Conservation (phyloP, 2,113 vertebrate genomes). For the Cynoglossus semilaevis region DNA sequence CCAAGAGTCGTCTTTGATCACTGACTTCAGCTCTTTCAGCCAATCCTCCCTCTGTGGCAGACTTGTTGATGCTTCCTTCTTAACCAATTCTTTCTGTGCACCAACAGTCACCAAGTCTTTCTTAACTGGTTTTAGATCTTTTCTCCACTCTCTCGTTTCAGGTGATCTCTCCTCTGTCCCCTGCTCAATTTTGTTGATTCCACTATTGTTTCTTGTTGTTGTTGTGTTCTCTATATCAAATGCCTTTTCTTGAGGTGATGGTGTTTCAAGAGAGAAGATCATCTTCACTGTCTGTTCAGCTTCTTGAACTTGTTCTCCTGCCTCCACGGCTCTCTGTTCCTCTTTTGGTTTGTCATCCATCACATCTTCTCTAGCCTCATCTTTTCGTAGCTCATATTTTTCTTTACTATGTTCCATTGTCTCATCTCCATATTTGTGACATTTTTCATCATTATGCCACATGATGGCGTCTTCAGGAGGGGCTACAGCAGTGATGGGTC, state of each 20-base stretch:
- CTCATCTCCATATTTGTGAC: not conserved
- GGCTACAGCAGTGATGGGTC: not conserved
- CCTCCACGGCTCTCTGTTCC: not conserved
- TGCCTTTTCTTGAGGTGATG: conserved; percentile 15
- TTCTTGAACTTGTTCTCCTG: conserved; percentile 42
- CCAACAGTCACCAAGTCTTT: conserved; percentile 35
- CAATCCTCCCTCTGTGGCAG: conserved; percentile 36
- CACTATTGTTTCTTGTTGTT: conserved; percentile 38
- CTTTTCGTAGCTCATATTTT: not conserved
- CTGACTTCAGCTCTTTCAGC: conserved; percentile 66
- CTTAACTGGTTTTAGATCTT: conserved; percentile 41
- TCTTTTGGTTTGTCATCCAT: not conserved
- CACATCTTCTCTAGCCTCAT: not conserved
- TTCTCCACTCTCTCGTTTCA: conserved; percentile 46
- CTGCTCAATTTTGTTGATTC: conserved; percentile 51
- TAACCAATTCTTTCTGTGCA: conserved; percentile 12
- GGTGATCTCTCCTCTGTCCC: not conserved
- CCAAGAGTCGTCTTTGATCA: conserved; percentile 42
- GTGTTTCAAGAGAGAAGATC: conserved; percentile 10
- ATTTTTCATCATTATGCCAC: not conserved
- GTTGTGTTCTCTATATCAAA: conserved; percentile 8
- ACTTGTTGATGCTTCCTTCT: not conserved
- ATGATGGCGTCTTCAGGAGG: not conserved
- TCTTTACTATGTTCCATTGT: not conserved
- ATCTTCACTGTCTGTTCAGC: conserved; percentile 12